Percentiles rank a stretch among this genome's conserved stretches.
Evolutionary conservation across 1,140 invertebrate genomes (phyloP).

Genomic region (Lamellibrachia luymesi): DNA sequence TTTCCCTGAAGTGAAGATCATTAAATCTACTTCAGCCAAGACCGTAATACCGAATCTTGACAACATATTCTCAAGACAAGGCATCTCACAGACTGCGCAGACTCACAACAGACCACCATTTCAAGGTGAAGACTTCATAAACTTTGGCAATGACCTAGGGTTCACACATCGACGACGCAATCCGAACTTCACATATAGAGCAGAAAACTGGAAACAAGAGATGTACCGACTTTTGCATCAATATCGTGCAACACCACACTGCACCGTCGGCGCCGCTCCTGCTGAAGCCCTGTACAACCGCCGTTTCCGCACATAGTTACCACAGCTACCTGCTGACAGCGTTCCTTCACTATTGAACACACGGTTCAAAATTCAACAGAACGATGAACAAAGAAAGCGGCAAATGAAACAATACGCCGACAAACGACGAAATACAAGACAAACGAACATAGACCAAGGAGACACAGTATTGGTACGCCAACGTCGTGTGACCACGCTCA

Average conservation of each 20-base stretch:
- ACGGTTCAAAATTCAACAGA: neutral
- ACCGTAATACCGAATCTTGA: neutral
- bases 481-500: neutral
- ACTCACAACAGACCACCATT: too few relatives aligned
- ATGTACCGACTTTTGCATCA: neutral
- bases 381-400: neutral
- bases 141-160: neutral
- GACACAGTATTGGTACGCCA: neutral
- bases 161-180: neutral
- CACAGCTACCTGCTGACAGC: constrained; percentile 7
- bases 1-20: constrained; percentile 12
- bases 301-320: too few relatives aligned
- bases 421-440: constrained; percentile 7
- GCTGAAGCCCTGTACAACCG: too few relatives aligned
- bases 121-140: constrained; percentile 11
- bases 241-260: constrained; percentile 17
- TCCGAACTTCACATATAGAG: neutral
- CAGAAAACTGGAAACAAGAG: too few relatives aligned
- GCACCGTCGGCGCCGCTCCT: neutral
- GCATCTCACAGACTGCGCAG: neutral
- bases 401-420: constrained; percentile 14
- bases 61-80: constrained; percentile 15
- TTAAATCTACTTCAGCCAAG: neutral
- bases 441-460: neutral
- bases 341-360: neutral